phyloP scores from a whole-genome alignment of 2,113 vertebrate species.

The Scomber colias region DNA sequence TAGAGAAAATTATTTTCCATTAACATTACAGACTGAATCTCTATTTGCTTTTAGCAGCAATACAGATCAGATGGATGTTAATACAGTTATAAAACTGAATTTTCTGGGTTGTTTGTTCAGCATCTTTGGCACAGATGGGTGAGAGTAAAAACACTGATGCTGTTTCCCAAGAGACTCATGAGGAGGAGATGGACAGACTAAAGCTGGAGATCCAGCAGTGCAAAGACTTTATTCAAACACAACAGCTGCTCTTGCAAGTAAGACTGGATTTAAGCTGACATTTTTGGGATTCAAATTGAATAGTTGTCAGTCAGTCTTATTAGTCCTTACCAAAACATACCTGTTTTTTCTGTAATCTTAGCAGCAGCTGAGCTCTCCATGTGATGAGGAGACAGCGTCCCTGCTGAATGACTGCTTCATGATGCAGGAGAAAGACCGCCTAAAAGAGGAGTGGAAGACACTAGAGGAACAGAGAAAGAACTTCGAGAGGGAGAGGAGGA shows the following conservation, averaged over 20 bases:
- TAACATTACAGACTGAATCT: neutral
- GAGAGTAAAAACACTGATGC: slow-evolving; percentile 81
- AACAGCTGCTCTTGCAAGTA: slow-evolving; percentile 95
- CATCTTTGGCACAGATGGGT: slow-evolving; percentile 84
- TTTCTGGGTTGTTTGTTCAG: slow-evolving; percentile 71
- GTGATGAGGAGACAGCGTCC: slow-evolving; percentile 90
- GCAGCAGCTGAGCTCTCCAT: slow-evolving; percentile 91
- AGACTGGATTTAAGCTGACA: neutral
- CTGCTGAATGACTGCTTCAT: slow-evolving; percentile 91
- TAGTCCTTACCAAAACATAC: neutral
- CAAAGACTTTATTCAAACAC: slow-evolving; percentile 94
- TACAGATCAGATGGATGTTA: neutral
- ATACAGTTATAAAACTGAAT: neutral
- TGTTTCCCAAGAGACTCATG: slow-evolving; percentile 88
- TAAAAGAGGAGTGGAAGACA: slow-evolving; percentile 92
- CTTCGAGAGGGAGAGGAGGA: slow-evolving; percentile 94
- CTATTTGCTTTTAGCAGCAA: neutral
- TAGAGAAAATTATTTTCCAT: neutral
- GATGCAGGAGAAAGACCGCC: slow-evolving; percentile 92
- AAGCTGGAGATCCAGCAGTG: slow-evolving; percentile 94
- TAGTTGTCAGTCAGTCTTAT: neutral
- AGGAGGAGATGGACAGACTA: slow-evolving; percentile 91
- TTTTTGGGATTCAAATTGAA: neutral
- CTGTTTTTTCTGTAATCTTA: slow-evolving; percentile 55
- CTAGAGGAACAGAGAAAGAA: slow-evolving; percentile 93